phyloP scores from a whole-genome alignment of 2,113 vertebrate species.

The Anarhynchus alexandrinus region DNA sequence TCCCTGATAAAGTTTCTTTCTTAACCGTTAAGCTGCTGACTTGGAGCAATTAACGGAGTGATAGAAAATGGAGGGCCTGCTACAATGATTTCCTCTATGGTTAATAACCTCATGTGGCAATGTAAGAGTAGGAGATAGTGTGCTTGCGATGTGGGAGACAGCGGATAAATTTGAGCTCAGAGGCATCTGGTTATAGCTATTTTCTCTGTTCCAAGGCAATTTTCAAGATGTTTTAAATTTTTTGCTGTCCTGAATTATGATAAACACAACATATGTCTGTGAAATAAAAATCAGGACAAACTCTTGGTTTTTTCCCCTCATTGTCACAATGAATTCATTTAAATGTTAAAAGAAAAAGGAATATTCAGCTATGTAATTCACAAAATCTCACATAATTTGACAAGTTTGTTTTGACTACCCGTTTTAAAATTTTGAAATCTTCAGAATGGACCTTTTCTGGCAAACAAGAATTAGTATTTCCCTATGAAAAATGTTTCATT shows the following conservation, averaged over 20 bases:
- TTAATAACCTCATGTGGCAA: background rate
- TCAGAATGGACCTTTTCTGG: background rate
- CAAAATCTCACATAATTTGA: background rate
- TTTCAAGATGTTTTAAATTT: background rate
- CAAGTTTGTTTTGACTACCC: background rate
- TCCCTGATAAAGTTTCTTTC: background rate
- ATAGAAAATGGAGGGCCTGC: background rate
- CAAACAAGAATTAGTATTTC: background rate
- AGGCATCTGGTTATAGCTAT: background rate
- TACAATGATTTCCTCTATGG: background rate
- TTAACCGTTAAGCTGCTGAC: background rate
- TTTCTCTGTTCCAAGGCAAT: background rate
- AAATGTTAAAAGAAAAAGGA: background rate
- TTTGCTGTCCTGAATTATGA: background rate
- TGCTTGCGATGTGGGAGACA: background rate
- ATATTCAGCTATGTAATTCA: background rate
- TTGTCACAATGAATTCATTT: background rate
- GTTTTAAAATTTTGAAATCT: background rate
- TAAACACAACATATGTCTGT: background rate
- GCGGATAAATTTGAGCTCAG: background rate
- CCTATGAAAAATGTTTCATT: background rate
- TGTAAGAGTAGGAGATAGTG: background rate
- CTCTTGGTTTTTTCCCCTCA: background rate
- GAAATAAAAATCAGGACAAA: background rate
- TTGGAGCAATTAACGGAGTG: background rate